phyloP scores from a whole-genome alignment of 1,140 invertebrate genomes.

The Conus ventricosus region DNA sequence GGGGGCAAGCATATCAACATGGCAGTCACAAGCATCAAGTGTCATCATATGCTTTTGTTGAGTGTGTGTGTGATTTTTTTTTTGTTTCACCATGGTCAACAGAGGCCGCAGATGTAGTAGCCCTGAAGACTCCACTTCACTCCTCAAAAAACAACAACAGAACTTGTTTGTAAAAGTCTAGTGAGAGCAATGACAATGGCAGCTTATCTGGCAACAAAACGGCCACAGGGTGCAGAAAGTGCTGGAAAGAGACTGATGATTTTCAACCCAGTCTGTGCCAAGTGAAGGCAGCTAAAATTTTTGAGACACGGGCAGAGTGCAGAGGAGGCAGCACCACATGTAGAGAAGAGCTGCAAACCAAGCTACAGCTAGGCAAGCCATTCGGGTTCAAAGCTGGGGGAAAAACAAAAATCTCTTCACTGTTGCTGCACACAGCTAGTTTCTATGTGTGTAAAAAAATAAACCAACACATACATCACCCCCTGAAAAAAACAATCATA shows the following conservation, averaged over 20 bases:
- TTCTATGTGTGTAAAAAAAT: not conserved
- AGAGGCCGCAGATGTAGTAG: not conserved
- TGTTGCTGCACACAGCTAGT: not conserved
- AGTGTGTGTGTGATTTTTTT: too few species aligned
- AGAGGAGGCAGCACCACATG: too few species aligned
- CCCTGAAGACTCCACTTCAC: not conserved
- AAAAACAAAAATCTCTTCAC: not conserved
- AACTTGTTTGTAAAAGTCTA: not conserved
- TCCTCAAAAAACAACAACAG: not conserved
- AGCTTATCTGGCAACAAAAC: not conserved
- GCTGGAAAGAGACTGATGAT: not conserved
- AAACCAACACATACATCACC: too few species aligned
- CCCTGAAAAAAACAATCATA: too few species aligned
- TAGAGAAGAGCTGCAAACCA: too few species aligned
- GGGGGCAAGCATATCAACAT: not conserved
- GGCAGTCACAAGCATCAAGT: slow-evolving; percentile 20
- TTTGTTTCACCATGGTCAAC: too few species aligned
- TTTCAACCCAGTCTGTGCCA: not conserved
- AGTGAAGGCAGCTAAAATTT: not conserved
- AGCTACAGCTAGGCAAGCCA: too few species aligned
- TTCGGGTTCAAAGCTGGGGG: too few species aligned
- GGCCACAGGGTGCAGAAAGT: not conserved
- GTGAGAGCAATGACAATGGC: not conserved
- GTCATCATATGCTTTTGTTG: too few species aligned
- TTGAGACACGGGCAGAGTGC: not conserved